Evolutionary conservation across 2,113 vertebrate genomes (phyloP), one percentile per base, ranked within the genome.

Genomic region (Ia io): DNA sequence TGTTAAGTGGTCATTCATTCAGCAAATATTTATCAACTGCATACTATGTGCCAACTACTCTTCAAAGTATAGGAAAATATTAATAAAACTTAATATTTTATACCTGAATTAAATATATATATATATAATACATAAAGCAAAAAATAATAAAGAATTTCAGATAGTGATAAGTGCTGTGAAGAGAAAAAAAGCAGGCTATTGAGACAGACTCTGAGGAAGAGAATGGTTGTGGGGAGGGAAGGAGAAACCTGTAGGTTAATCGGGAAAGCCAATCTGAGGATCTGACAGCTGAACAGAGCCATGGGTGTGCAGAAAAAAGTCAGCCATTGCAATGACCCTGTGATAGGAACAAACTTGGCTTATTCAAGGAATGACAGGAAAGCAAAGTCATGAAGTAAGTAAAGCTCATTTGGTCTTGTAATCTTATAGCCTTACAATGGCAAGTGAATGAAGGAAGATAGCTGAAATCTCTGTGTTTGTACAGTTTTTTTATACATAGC

Each of bases 41-140:
- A 56, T 79, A 73, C 8, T 79, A 28, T 51, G 23, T 91, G 30
- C 28, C 79, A 95, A 32, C 49, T 84, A 37, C 17, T 89, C 30
- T 47, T 95, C 30, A 90, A 84, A 90, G 28, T 49, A 18, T 35
- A 67, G 10, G 32, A 92, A 78, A 90, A 77, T 35, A 77, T 67
- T n/a, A 93, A 47, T 84, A 88, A 84, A 70, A 88, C 30, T 40
- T 84, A 76, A n/a, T 40, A 82, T 80, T 40, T 71, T 84, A 84
- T 56, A 40, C 13, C 37, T 63, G 65, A 85, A 71, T n/a, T 82
- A 89, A 94, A 74, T 9, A 44, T 61, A 28, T 61, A 61, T 10
- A 59, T 25, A 59, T 11, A 61, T 61, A 76, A 77, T 74, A 6
- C 6, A 47, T 47, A 86, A 77, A 53, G 90, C 11, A 69, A 42